These are phyloP conservation scores for Rhombomys opimus DNA, from an alignment of 2,113 vertebrate species.

Conservation along the genomic window DNA sequence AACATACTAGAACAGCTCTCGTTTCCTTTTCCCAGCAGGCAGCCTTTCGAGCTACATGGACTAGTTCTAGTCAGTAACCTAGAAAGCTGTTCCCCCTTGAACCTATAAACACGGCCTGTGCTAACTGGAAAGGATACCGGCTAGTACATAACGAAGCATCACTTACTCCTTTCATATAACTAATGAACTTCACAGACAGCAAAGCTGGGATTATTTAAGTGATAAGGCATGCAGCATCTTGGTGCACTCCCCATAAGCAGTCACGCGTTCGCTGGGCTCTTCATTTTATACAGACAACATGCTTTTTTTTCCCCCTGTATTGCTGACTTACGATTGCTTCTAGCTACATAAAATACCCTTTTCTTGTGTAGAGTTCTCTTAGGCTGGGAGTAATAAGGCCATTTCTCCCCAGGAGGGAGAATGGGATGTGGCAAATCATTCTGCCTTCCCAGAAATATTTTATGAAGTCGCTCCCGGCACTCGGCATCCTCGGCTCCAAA, in stretches of 20 bases:
- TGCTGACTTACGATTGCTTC: slow-evolving; percentile 15
- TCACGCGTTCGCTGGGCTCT: neutral
- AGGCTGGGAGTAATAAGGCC: slow-evolving; percentile 52
- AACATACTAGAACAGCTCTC: neutral
- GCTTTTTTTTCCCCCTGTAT: neutral
- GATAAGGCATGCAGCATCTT: neutral
- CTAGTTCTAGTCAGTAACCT: slow-evolving; percentile 18
- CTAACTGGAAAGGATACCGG: neutral
- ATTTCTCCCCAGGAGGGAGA: slow-evolving; percentile 61
- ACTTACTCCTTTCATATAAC: neutral
- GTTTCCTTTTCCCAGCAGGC: neutral
- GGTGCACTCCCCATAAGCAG: neutral
- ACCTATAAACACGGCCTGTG: neutral
- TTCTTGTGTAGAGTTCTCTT: slow-evolving; percentile 50
- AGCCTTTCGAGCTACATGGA: neutral
- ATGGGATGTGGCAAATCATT: slow-evolving; percentile 47
- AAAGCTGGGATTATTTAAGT: neutral
- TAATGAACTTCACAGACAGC: neutral
- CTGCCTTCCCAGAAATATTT: slow-evolving; percentile 55
- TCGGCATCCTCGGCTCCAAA: neutral
- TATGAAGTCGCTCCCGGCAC: slow-evolving; percentile 43
- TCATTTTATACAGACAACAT: slow-evolving; percentile 26
- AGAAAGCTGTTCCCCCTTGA: neutral
- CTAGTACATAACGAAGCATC: neutral
- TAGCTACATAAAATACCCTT: slow-evolving; percentile 36